Percentiles rank a stretch among this genome's conserved stretches.
Evolutionary conservation across 2,888 invertebrate species (phyloP).

Genomic region (Stenolophus ochropezus): DNA sequence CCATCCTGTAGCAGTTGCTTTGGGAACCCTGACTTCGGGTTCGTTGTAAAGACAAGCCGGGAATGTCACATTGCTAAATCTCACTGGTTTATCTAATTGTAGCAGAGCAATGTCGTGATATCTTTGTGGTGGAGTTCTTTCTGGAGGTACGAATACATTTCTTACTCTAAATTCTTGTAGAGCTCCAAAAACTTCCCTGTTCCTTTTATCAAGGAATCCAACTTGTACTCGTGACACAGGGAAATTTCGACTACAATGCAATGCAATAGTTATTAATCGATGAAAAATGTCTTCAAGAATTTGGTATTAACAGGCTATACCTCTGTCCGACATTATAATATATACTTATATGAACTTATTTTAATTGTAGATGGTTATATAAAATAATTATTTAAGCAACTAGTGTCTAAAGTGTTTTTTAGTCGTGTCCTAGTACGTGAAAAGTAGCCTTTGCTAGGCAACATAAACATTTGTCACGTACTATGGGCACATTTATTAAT

Average conservation of each 20-base stretch:
- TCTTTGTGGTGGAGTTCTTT: conserved; percentile 70
- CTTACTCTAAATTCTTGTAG: conserved; percentile 69
- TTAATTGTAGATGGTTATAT: too few relatives aligned
- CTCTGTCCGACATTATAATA: too few relatives aligned
- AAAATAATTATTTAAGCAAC: too few relatives aligned
- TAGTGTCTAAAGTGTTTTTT: too few relatives aligned
- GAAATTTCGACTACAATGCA: not conserved
- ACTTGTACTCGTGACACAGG: conserved; percentile 64
- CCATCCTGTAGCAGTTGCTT: conserved; percentile 44
- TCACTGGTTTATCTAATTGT: conserved; percentile 69
- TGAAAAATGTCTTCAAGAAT: too few relatives aligned
- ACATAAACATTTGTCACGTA: too few relatives aligned
- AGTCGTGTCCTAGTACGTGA: too few relatives aligned
- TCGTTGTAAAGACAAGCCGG: conserved; percentile 73
- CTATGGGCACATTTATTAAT: too few relatives aligned
- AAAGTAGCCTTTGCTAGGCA: too few relatives aligned
- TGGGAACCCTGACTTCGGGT: conserved; percentile 59
- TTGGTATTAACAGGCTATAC: too few relatives aligned
- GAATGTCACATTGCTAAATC: conserved; percentile 70
- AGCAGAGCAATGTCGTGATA: conserved; percentile 76
- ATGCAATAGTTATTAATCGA: too few relatives aligned
- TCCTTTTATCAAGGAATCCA: conserved; percentile 73
- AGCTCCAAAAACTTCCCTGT: conserved; percentile 64
- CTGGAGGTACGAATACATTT: conserved; percentile 70
- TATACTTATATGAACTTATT: too few relatives aligned